Evolutionary conservation across 2,888 invertebrate genomes (phyloP).

Genomic region (Tinea pellionella): DNA sequence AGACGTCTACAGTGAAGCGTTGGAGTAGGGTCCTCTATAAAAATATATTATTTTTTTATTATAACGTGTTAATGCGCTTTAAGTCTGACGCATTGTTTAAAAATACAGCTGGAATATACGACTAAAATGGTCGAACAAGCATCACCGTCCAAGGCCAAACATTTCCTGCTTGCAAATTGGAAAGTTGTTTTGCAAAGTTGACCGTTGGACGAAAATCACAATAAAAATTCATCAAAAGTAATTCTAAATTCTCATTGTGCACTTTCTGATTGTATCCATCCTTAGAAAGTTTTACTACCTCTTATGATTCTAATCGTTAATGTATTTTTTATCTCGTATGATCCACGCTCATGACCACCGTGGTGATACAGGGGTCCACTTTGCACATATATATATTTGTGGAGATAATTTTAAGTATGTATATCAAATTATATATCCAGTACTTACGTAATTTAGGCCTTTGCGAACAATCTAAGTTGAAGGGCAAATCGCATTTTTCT

Average conservation of each 20-base stretch:
- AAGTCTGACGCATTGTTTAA: no score
- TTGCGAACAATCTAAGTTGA: conserved; percentile 86
- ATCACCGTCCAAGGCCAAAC: conserved; percentile 36
- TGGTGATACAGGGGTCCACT: no score
- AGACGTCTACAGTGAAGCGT: conserved; percentile 81
- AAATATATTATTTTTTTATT: neutral
- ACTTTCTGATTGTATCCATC: neutral
- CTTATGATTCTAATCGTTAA: neutral
- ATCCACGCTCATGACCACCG: no score
- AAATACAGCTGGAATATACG: neutral
- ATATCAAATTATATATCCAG: no score
- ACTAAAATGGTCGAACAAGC: neutral
- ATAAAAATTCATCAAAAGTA: neutral
- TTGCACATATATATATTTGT: no score
- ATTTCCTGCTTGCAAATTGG: conserved; percentile 52
- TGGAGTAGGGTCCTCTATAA: conserved; percentile 78
- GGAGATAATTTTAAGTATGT: no score
- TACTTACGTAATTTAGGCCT: conserved; percentile 84
- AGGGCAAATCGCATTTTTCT: conserved; percentile 89
- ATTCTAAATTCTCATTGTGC: neutral
- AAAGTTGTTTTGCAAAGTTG: conserved; percentile 50
- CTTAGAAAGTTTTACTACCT: neutral
- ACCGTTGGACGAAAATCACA: conserved; percentile 18
- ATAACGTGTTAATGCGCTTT: no score
- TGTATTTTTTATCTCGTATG: neutral